A percentile compares a stretch with the other conserved stretches of the same genome.
Evolutionary conservation across 2,797 vertebrate genomes (phyloP).

Genomic region (Girardinus metallicus): DNA sequence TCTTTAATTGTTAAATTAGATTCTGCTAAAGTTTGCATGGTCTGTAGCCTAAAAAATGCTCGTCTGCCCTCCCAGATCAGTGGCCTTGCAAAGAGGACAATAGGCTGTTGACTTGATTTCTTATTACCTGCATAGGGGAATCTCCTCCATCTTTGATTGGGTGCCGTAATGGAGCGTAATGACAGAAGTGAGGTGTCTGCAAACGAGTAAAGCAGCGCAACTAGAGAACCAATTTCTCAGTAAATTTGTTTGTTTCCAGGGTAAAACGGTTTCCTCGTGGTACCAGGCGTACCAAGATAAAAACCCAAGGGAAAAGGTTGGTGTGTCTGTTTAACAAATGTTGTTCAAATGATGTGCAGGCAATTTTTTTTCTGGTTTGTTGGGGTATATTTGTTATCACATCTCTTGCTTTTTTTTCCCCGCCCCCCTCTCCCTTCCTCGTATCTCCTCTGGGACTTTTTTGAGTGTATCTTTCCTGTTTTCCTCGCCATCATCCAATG

Average conservation of each 20-base stretch:
- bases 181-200: conserved; percentile 66
- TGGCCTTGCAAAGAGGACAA: conserved; percentile 46
- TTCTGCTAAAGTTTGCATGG: neutral
- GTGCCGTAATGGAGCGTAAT: conserved; percentile 68
- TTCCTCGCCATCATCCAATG: conserved; percentile 55
- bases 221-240: conserved; percentile 59
- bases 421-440: neutral
- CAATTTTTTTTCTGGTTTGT: conserved; percentile 6
- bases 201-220: conserved; percentile 48
- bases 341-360: conserved; percentile 7
- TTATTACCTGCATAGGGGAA: conserved; percentile 56
- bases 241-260: conserved; percentile 62
- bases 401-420: conserved; percentile 12
- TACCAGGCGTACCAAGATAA: conserved; percentile 27
- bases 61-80: conserved; percentile 3
- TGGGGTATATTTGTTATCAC: conserved; percentile 33
- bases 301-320: conserved; percentile 2
- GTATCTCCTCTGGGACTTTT: conserved; percentile 51
- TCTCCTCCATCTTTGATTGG: conserved; percentile 62
- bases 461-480: conserved; percentile 76
- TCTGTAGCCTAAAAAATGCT: conserved; percentile 1
- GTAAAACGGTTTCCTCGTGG: conserved; percentile 32
- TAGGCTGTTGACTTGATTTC: conserved; percentile 63
- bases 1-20: neutral
- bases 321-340: conserved; percentile 15